Conservation (phyloP, 2,113 vertebrate genomes). For the Choloepus hoffmanni region DNA sequence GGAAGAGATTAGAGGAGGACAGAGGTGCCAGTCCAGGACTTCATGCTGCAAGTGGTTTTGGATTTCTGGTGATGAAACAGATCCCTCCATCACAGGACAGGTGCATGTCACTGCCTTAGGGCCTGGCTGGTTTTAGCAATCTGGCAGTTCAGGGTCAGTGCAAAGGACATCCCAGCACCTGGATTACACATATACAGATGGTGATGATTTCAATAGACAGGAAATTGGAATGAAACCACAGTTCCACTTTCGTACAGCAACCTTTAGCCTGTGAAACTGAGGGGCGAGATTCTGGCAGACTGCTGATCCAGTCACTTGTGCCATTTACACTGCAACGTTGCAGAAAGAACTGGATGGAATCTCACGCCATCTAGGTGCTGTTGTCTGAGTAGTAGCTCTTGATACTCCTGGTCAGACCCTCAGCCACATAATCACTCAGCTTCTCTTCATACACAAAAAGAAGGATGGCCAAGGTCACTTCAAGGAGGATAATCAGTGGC, state of each 20-base stretch:
- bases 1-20: background rate
- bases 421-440: slow-evolving; percentile 51
- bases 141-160: slow-evolving; percentile 84
- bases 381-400: slow-evolving; percentile 69
- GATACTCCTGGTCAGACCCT: slow-evolving; percentile 71
- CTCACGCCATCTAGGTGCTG: slow-evolving; percentile 72
- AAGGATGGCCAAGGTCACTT: slow-evolving; percentile 87
- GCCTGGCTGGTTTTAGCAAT: slow-evolving; percentile 82
- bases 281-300: slow-evolving; percentile 74
- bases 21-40: slow-evolving; percentile 28
- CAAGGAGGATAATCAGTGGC: slow-evolving; percentile 91
- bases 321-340: slow-evolving; percentile 81
- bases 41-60: background rate
- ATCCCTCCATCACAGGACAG: background rate
- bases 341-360: slow-evolving; percentile 73
- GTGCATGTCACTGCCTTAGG: slow-evolving; percentile 70
- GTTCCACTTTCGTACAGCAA: slow-evolving; percentile 63
- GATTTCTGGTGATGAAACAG: slow-evolving; percentile 60
- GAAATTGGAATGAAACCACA: slow-evolving; percentile 83
- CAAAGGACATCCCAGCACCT: slow-evolving; percentile 85
- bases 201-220: slow-evolving; percentile 81
- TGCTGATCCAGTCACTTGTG: slow-evolving; percentile 22
- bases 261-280: slow-evolving; percentile 54
- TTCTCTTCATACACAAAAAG: slow-evolving; percentile 88
- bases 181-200: slow-evolving; percentile 82